These are phyloP conservation scores for Drosophila subpulchrella DNA, from an alignment of 1,140 invertebrate species.

Conservation along the genomic window DNA sequence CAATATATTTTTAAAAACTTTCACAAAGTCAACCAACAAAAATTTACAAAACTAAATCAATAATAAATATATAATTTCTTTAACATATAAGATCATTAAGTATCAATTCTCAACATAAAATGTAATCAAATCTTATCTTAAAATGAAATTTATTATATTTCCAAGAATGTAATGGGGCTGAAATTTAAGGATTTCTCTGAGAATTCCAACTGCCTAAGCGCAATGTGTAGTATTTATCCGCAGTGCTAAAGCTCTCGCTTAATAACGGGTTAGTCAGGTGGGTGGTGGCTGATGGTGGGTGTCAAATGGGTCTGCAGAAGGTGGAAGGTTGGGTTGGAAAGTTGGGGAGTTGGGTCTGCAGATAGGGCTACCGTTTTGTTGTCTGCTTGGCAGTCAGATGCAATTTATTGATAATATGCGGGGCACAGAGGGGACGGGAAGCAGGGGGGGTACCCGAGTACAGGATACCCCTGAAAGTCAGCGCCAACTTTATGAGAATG, in stretches of 20 bases:
- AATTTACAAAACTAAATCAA: too few relatives aligned
- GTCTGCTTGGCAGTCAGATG: constrained; percentile 72
- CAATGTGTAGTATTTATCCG: not conserved
- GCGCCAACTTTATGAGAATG: constrained; percentile 63
- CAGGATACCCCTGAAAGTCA: constrained; percentile 38
- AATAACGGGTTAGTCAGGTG: constrained; percentile 60
- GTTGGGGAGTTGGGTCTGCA: not conserved
- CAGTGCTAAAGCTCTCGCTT: constrained; percentile 44
- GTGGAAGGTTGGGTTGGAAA: not conserved
- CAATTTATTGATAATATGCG: constrained; percentile 79
- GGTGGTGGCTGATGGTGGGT: constrained; percentile 1
- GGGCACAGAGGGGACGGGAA: constrained; percentile 5
- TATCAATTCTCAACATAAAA: too few relatives aligned
- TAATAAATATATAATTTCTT: too few relatives aligned
- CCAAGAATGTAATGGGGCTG: too few relatives aligned
- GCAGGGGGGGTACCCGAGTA: not conserved
- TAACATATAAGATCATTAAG: too few relatives aligned
- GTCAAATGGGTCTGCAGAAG: not conserved
- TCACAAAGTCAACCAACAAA: too few relatives aligned
- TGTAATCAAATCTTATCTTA: too few relatives aligned
- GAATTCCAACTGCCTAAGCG: too few relatives aligned
- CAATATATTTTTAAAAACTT: too few relatives aligned
- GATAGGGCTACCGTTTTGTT: constrained; percentile 36
- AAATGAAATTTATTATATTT: too few relatives aligned
- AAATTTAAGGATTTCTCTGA: too few relatives aligned